Conservation (phyloP, 2,888 invertebrate genomes). For the Adelognathus sp. region DNA sequence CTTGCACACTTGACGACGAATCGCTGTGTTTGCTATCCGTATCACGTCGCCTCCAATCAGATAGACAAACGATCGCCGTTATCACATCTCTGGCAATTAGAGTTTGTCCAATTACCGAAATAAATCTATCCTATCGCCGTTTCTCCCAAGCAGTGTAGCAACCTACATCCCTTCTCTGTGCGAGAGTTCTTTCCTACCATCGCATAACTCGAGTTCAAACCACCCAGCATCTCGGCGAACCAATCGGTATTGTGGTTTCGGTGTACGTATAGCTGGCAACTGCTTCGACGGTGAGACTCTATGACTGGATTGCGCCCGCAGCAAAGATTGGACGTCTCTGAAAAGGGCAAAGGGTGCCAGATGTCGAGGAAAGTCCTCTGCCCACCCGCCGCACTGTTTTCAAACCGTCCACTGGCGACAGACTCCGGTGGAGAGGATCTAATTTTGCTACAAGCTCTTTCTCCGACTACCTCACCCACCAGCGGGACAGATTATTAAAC, state of each 20-base stretch:
- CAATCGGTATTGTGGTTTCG: constrained; percentile 35
- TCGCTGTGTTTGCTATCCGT: neutral
- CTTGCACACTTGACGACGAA: neutral
- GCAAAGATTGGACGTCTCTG: neutral
- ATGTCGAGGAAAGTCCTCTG: neutral
- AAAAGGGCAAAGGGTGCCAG: neutral
- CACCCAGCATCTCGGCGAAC: constrained; percentile 23
- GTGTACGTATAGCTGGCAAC: neutral
- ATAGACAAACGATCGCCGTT: neutral
- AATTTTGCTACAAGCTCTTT: neutral
- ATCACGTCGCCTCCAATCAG: neutral
- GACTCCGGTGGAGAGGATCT: neutral
- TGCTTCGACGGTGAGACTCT: constrained; percentile 4
- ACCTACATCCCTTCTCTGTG: neutral
- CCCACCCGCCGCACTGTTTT: neutral
- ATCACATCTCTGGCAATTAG: constrained; percentile 28
- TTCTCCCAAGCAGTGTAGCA: neutral
- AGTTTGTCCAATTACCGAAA: constrained; percentile 43
- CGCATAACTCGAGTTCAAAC: constrained; percentile 33
- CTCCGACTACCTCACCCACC: neutral
- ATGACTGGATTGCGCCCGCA: constrained; percentile 32
- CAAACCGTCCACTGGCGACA: neutral
- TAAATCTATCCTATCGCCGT: constrained; percentile 37
- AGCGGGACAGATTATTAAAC: constrained; percentile 3
- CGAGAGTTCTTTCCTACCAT: constrained; percentile 4